Evolutionary conservation across 2,113 vertebrate genomes (phyloP).

Genomic region (Prolemur simus): DNA sequence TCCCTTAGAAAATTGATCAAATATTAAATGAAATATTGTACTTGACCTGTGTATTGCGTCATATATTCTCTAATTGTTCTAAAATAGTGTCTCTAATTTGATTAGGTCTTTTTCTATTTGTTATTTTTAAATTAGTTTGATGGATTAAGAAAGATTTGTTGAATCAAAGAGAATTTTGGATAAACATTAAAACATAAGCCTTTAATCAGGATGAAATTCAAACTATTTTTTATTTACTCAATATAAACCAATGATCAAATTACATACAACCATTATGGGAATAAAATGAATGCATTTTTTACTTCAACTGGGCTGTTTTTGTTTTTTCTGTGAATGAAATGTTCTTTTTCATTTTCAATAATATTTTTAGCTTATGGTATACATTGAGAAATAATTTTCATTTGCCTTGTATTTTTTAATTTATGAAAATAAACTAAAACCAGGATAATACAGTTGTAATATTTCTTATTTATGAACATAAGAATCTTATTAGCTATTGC

Average conservation of each 20-base stretch:
- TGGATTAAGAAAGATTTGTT: conserved; percentile 34
- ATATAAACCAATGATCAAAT: neutral
- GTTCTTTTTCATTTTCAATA: neutral
- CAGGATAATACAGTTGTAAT: conserved; percentile 50
- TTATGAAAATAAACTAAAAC: conserved; percentile 50
- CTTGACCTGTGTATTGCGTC: neutral
- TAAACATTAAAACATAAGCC: neutral
- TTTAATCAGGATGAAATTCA: neutral
- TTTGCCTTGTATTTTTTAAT: conserved; percentile 70
- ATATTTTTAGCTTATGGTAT: conserved; percentile 31
- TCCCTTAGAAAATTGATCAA: neutral
- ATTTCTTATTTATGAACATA: conserved; percentile 72
- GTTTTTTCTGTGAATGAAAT: neutral
- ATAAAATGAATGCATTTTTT: neutral
- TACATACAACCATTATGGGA: neutral
- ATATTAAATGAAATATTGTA: neutral
- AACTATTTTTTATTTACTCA: neutral
- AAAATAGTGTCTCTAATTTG: neutral
- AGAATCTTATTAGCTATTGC: conserved; percentile 62
- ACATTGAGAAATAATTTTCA: conserved; percentile 66
- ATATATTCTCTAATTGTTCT: neutral
- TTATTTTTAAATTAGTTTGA: conserved; percentile 37
- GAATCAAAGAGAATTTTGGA: neutral
- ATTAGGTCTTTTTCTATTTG: neutral
- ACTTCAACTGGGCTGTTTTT: neutral